Evolutionary conservation across 1,140 invertebrate genomes (phyloP), one percentile per base, ranked within the genome.

Genomic region (Laodelphax striatellus): DNA sequence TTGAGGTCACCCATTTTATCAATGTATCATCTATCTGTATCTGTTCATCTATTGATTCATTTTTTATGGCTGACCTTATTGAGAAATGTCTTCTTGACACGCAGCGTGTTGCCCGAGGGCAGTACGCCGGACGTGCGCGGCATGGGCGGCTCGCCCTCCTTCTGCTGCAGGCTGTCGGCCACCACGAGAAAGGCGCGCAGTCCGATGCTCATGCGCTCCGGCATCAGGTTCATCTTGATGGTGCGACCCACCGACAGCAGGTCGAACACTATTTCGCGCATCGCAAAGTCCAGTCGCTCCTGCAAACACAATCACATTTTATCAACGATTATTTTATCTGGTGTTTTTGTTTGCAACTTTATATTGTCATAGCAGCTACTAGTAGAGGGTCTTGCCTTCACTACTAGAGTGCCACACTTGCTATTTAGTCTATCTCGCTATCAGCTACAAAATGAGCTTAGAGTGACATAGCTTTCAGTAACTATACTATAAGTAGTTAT

Each of bases 231-330:
- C 43, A 96, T 84, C 76, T 98, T 97, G 0, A 97, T 90, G 1
- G 90, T 89, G 43, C 94, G 79, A 6, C 94, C 95, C 14, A 98
- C 95, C 63, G 92, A 95, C 1, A 99, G 72, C 2, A 99, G 75
- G 77, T 99, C 97, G 75, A 97, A 99, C 5, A 99, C 94, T 56
- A 99, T 98, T 72, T 99, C 97, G 63, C 94, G 82, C 94, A 99
- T 97, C 0, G 94, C 94, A 81, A 98, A 98, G 74, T 98, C 94
- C 34, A 98, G 75, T 66, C 94, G 79, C 72, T 98, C 94, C 77
- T 83, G 63, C 10, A 3, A 53, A 55, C n/a, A 38, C 42, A 57
- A 22, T 64, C 14, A 28, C 6, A 28, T 2, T n/a, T n/a, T n/a
- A n/a, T n/a, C n/a, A n/a, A n/a, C n/a, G n/a, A n/a, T n/a, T n/a